These are phyloP conservation scores for Pteruthius melanotis DNA, from an alignment of 2,113 vertebrate species.

Conservation along the genomic window DNA sequence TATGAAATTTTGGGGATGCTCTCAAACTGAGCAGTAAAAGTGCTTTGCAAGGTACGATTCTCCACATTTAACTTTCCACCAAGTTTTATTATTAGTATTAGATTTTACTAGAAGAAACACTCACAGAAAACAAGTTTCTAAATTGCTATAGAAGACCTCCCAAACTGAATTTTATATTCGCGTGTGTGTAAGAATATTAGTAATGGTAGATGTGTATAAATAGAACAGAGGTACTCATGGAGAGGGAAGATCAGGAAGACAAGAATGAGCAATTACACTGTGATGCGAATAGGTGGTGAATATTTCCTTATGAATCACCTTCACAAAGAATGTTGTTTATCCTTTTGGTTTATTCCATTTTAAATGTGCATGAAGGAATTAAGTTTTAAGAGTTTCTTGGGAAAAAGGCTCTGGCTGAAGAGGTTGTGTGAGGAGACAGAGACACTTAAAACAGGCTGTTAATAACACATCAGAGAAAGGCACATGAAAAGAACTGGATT, in stretches of 20 bases:
- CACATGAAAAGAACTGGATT: background rate
- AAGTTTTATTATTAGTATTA: background rate
- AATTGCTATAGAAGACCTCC: background rate
- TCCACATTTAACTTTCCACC: background rate
- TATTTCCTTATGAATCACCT: background rate
- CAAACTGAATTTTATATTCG: background rate
- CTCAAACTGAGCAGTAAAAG: background rate
- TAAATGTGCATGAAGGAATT: background rate
- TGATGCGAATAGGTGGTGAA: background rate
- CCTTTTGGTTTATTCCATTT: background rate
- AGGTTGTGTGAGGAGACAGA: background rate
- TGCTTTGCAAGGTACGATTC: accelerated
- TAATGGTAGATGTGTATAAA: background rate
- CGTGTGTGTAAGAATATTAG: background rate
- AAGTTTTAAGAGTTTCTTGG: background rate
- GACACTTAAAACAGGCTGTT: background rate
- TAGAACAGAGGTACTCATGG: background rate
- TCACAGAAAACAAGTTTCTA: background rate
- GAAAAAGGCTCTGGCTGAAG: background rate
- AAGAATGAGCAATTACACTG: background rate
- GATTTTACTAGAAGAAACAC: background rate
- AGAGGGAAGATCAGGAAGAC: background rate
- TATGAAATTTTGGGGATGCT: background rate
- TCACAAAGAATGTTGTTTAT: background rate
- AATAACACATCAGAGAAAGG: background rate